These are phyloP conservation scores for Dasypogon diadema DNA, from an alignment of 2,888 invertebrate genomes.

Conservation along the genomic window DNA sequence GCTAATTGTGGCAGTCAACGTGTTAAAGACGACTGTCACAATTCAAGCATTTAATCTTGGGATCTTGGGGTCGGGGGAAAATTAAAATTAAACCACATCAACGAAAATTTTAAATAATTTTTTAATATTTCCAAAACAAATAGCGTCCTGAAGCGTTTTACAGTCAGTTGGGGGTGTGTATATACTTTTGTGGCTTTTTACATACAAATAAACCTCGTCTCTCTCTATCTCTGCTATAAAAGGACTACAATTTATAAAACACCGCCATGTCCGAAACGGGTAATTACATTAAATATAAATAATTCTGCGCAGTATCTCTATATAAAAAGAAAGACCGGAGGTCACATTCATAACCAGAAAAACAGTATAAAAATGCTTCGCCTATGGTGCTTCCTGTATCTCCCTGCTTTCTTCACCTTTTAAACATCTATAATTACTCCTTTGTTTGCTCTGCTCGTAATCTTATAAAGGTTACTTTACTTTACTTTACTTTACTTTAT, in stretches of 20 bases:
- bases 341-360: conserved; percentile 46
- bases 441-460: neutral
- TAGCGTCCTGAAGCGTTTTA: conserved; percentile 42
- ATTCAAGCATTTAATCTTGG: too few relatives aligned
- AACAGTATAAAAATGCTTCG: conserved; percentile 36
- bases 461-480: conserved; percentile 7
- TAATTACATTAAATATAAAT: conserved; percentile 49
- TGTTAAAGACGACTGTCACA: too few relatives aligned
- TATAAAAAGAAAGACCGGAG: conserved; percentile 18
- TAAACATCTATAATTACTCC: too few relatives aligned
- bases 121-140: conserved; percentile 43
- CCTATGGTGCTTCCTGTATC: conserved; percentile 38
- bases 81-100: neutral
- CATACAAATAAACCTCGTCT: conserved; percentile 44
- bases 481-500: conserved; percentile 26
- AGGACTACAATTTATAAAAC: conserved; percentile 44
- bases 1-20: too few relatives aligned
- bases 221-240: conserved; percentile 33
- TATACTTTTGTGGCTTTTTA: conserved; percentile 35
- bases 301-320: conserved; percentile 25
- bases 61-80: too few relatives aligned
- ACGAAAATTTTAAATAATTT: conserved; percentile 43
- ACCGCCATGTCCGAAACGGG: conserved; percentile 30
- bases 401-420: conserved; percentile 22
- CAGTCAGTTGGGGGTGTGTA: conserved; percentile 45